Conservation (phyloP, 2,888 invertebrate species). For the Myopa tessellatipennis region DNA sequence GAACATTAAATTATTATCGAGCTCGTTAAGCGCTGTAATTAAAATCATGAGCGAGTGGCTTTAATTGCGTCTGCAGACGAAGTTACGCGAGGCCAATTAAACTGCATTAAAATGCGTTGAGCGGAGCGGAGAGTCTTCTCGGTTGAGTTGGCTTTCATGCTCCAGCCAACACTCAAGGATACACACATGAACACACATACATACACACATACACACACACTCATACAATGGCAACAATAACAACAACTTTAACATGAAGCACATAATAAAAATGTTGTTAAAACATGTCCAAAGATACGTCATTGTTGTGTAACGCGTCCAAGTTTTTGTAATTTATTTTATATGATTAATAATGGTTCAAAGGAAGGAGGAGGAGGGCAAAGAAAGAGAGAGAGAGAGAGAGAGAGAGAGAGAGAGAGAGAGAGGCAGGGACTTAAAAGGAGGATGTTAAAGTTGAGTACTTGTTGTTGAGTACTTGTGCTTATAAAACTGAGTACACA, state of each 20-base stretch:
- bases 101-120: not conserved
- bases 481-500: too few relatives aligned
- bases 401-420: too few relatives aligned
- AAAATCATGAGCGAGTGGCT: not conserved
- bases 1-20: not conserved
- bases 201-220: not conserved
- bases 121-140: not conserved
- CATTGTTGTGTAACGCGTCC: not conserved
- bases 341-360: constrained; percentile 12
- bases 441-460: too few relatives aligned
- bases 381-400: not conserved
- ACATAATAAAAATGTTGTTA: constrained; percentile 35
- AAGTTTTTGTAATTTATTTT: constrained; percentile 23
- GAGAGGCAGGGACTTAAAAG: too few relatives aligned
- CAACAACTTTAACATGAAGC: not conserved
- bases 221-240: not conserved
- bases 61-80: not conserved
- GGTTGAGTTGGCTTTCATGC: not conserved
- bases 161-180: not conserved
- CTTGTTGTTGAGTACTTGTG: too few relatives aligned
- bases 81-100: not conserved
- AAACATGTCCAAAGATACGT: constrained; percentile 22
- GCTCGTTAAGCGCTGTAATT: not conserved
- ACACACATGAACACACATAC: not conserved
- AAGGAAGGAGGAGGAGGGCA: not conserved